A percentile compares a stretch with the other conserved stretches of the same genome.
Conservation (phyloP, 2,888 invertebrate species). For the Oscheius sp. region DNA sequence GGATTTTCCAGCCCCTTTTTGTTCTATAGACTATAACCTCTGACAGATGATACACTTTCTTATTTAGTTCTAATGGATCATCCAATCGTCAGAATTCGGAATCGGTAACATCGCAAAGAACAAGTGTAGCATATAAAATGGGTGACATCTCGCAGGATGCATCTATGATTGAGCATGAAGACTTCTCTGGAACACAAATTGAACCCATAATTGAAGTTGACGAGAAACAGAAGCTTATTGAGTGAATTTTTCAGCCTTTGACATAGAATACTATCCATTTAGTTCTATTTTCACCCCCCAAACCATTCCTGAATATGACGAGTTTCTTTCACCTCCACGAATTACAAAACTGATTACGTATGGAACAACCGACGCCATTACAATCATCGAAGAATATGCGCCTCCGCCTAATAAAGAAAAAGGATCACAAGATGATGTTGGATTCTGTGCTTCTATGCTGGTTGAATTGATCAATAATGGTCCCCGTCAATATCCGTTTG, state of each 20-base stretch:
- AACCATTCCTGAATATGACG: conserved; percentile 12
- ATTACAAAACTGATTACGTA: background rate
- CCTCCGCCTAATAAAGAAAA: background rate
- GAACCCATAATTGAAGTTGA: conserved; percentile 10
- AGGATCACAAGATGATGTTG: conserved; percentile 1
- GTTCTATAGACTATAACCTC: no score
- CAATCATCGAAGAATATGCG: background rate
- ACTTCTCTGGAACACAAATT: background rate
- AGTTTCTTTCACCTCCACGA: background rate
- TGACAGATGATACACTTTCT: no score
- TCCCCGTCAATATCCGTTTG: conserved; percentile 10
- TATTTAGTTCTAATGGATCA: no score
- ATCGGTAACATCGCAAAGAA: background rate
- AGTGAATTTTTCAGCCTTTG: background rate
- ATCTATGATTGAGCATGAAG: conserved; percentile 8
- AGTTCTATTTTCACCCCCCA: conserved; percentile 9
- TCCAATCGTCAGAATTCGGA: background rate
- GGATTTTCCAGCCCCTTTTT: no score
- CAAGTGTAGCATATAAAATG: background rate
- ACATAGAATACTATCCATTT: background rate
- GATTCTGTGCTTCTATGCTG: conserved; percentile 13
- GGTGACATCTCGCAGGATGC: background rate
- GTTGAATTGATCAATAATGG: conserved; percentile 21
- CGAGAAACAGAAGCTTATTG: conserved; percentile 17
- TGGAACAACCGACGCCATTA: conserved; percentile 6